Conservation (phyloP, 2,113 vertebrate genomes). For the Chiloscyllium plagiosum region DNA sequence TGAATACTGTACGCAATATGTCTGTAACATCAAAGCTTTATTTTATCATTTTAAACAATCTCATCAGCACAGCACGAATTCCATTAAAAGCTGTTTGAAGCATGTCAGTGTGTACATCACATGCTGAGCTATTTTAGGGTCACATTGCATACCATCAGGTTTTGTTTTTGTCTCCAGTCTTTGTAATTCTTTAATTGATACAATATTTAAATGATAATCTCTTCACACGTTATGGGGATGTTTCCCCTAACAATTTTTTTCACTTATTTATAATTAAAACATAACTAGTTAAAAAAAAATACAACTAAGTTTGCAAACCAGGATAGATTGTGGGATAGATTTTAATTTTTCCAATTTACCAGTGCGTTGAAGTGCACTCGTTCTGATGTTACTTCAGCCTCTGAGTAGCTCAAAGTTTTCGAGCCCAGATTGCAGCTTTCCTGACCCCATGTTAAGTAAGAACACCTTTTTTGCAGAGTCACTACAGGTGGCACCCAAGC, state of each 20-base stretch:
- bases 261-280: background rate
- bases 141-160: background rate
- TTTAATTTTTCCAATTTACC: background rate
- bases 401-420: no score
- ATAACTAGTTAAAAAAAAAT: background rate
- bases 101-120: background rate
- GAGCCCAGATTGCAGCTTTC: background rate
- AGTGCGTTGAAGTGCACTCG: background rate
- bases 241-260: background rate
- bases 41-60: background rate
- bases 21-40: background rate
- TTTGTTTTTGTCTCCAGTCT: background rate
- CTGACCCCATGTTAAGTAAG: background rate
- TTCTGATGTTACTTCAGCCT: background rate
- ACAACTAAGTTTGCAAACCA: background rate
- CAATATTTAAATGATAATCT: background rate
- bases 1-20: background rate
- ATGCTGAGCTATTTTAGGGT: background rate
- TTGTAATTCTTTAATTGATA: constrained; percentile 4
- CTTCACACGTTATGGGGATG: background rate
- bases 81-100: background rate
- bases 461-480: background rate
- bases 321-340: background rate
- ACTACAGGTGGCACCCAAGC: background rate
- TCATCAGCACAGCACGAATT: background rate